Evolutionary conservation across 2,797 vertebrate genomes (phyloP).

Genomic region (Siniperca scherzeri): DNA sequence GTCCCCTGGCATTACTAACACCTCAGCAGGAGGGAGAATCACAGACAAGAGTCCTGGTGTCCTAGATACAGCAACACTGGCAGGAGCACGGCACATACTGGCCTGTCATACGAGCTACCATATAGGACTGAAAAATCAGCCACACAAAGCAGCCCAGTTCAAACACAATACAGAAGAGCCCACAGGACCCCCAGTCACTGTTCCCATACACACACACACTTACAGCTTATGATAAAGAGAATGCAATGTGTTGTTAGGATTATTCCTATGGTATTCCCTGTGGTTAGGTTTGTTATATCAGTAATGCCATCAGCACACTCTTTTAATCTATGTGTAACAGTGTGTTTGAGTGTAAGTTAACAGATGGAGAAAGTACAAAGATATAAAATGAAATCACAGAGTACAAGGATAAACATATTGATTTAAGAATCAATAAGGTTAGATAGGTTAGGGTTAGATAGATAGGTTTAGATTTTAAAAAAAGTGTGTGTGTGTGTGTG

Average conservation of each 20-base stretch:
- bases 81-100: slow-evolving; percentile 73
- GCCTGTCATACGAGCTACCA: slow-evolving; percentile 60
- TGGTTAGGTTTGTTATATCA: slow-evolving; percentile 55
- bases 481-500: no score
- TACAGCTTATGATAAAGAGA: slow-evolving; percentile 41
- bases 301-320: slow-evolving; percentile 65
- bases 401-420: slow-evolving; percentile 44
- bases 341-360: slow-evolving; percentile 38
- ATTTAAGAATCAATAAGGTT: slow-evolving; percentile 56
- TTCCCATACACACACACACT: slow-evolving; percentile 41
- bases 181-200: slow-evolving; percentile 22
- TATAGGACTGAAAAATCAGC: slow-evolving; percentile 58
- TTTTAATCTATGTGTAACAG: slow-evolving; percentile 60
- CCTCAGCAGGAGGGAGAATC: slow-evolving; percentile 82
- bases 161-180: slow-evolving; percentile 44
- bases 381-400: slow-evolving; percentile 48
- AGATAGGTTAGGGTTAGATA: no score
- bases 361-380: slow-evolving; percentile 37
- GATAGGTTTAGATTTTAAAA: no score
- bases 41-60: slow-evolving; percentile 82
- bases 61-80: slow-evolving; percentile 83
- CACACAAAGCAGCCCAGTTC: slow-evolving; percentile 53
- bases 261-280: slow-evolving; percentile 20
- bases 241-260: slow-evolving; percentile 42
- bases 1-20: slow-evolving; percentile 80